Evolutionary conservation across 1,140 invertebrate genomes (phyloP), one percentile per base, ranked within the genome.

Genomic region (Pseudobourletiella spinata): DNA sequence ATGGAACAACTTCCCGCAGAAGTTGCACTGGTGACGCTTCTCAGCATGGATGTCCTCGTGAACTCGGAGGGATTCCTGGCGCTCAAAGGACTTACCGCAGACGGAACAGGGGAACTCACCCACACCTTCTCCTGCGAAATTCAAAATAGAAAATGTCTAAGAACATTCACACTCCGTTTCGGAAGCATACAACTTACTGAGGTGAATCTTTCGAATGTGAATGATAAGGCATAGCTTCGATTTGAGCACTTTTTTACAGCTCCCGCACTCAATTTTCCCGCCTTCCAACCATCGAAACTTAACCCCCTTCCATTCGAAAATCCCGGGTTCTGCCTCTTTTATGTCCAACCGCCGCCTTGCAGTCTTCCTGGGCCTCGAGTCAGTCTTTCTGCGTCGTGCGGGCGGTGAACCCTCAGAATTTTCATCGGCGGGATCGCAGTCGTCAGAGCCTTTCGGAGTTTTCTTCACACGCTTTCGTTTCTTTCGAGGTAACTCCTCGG

Each of bases 31-130:
- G 20, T 55, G 52, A 11, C 15, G 2, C 20, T 24, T 6, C 20
- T 55, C 39, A 11, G 52, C 6, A 55, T 55, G 52, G 18, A 32
- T 3, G n/a, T 32, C 18, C 26, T 55, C 29, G 22, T 55, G 52
- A 29, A 22, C 6, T 39, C 39, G 30, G n/a, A 55, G 39, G 22
- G 30, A 55, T 11, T n/a, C 52, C 11, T 18, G 2, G 39, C 52
- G 52, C 3, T 55, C 52, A 39, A 55, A 55, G 14, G 28, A 32
- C 39, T 55, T 55, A 6, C 52, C 52, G 26, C 52, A 55, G 4
- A 8, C 3, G 39, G 30, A 32, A 24, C 52, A 55, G 3, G 39
- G 52, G 30, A 55, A 55, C 3, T 18, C 39, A 4, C 52, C 52
- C 3, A 55, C 18, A 11, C 52, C 52, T 39, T 55, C 52, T 11